These are phyloP conservation scores for Ptychodera flava DNA, from an alignment of 35 echinoderm and acorn worm species.

Conservation along the genomic window DNA sequence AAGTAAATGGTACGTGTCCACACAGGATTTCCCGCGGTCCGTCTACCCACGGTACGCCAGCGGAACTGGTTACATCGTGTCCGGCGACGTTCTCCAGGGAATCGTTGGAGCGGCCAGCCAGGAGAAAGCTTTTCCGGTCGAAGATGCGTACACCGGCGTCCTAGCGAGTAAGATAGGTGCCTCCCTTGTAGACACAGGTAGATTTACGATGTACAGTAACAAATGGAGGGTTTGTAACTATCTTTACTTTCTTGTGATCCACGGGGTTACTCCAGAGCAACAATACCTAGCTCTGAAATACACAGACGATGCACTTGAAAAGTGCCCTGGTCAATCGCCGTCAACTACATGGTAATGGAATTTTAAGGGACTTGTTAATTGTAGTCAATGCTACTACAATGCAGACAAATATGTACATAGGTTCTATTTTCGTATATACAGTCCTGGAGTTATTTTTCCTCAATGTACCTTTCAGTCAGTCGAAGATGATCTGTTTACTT, in stretches of 20 bases:
- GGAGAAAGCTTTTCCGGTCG: conserved; percentile 50
- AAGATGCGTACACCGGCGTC: conserved; percentile 84
- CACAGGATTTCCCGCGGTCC: conserved; percentile 10
- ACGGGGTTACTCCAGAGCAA: conserved; percentile 56
- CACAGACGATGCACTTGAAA: conserved; percentile 44
- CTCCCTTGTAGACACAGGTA: conserved; percentile 48
- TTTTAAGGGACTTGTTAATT: background rate
- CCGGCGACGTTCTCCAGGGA: conserved; percentile 60
- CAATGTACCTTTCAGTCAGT: background rate
- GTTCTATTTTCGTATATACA: background rate
- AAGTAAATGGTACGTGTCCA: conserved; percentile 43
- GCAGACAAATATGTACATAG: background rate
- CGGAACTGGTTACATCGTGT: conserved; percentile 77
- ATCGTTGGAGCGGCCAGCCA: conserved; percentile 45
- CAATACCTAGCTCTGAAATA: conserved; percentile 70
- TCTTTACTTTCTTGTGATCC: conserved; percentile 78
- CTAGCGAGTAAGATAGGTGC: conserved; percentile 37
- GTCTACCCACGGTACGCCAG: conserved; percentile 62
- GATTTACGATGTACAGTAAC: conserved; percentile 68
- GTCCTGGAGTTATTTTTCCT: background rate
- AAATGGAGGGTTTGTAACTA: conserved; percentile 93
- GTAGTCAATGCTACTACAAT: conserved; percentile 1
- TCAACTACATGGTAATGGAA: conserved; percentile 25
- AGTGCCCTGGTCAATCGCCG: conserved; percentile 22
- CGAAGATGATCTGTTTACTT: no score